phyloP scores from a whole-genome alignment of 2,113 vertebrate genomes.

The Mustelus asterias region DNA sequence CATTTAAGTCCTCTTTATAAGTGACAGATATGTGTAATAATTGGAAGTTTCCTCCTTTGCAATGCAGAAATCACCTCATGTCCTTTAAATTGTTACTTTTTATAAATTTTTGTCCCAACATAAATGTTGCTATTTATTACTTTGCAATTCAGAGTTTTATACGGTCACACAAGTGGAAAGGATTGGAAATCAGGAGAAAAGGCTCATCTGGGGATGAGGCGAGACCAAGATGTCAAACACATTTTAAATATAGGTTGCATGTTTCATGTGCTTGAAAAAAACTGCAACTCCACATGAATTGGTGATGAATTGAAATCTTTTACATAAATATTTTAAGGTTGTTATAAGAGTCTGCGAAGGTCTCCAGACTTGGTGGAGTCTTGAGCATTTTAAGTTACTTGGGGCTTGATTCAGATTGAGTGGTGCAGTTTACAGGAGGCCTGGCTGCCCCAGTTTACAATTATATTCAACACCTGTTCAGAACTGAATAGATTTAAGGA shows the following conservation, averaged over 20 bases:
- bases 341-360: background rate
- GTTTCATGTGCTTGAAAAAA: background rate
- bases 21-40: background rate
- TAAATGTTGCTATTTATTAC: background rate
- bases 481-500: background rate
- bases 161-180: background rate
- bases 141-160: background rate
- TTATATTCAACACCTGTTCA: background rate
- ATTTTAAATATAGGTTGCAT: background rate
- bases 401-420: background rate
- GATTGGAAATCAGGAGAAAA: background rate
- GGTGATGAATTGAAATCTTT: conserved; percentile 13
- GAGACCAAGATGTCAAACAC: background rate
- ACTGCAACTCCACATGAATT: background rate
- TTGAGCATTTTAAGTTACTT: background rate
- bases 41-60: background rate
- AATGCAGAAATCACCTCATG: background rate
- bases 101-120: background rate
- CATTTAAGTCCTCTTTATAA: no score
- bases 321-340: conserved; percentile 14
- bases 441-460: background rate
- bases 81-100: background rate
- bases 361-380: background rate
- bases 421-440: background rate
- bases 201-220: background rate